phyloP scores from a whole-genome alignment of 2,113 vertebrate genomes.

The Mustela lutreola region DNA sequence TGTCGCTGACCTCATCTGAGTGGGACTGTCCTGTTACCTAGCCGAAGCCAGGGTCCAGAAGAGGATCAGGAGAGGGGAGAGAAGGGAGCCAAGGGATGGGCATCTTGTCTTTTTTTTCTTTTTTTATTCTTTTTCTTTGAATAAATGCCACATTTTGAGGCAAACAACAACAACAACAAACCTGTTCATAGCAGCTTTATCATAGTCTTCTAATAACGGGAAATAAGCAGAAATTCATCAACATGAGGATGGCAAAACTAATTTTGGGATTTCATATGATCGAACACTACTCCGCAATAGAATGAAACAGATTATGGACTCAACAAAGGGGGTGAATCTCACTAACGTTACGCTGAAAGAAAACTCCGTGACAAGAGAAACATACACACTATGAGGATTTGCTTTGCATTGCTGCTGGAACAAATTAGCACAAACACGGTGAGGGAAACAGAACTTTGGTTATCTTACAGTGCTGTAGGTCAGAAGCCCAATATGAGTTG shows the following conservation, averaged over 20 bases:
- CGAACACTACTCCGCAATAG: neutral
- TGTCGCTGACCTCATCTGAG: slow-evolving; percentile 88
- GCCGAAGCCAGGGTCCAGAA: neutral
- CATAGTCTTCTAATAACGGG: neutral
- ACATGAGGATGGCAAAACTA: neutral
- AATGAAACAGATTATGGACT: neutral
- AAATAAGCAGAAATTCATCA: neutral
- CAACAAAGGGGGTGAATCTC: neutral
- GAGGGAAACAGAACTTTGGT: neutral
- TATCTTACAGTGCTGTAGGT: neutral
- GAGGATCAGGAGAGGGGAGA: slow-evolving; percentile 65
- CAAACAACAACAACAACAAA: neutral
- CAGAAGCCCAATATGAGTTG: neutral
- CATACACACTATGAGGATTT: neutral
- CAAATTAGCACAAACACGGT: neutral
- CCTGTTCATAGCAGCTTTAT: neutral
- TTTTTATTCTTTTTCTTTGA: neutral
- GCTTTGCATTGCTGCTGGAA: neutral
- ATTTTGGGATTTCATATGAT: neutral
- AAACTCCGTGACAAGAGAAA: neutral
- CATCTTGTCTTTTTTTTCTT: slow-evolving; percentile 35
- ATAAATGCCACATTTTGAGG: neutral
- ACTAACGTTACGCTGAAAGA: neutral
- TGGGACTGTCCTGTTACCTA: slow-evolving; percentile 11
- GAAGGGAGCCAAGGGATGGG: slow-evolving; percentile 74